A percentile compares a stretch with the other conserved stretches of the same genome.
Evolutionary conservation across 2,113 vertebrate species (phyloP).

Genomic region (Podarcis muralis): DNA sequence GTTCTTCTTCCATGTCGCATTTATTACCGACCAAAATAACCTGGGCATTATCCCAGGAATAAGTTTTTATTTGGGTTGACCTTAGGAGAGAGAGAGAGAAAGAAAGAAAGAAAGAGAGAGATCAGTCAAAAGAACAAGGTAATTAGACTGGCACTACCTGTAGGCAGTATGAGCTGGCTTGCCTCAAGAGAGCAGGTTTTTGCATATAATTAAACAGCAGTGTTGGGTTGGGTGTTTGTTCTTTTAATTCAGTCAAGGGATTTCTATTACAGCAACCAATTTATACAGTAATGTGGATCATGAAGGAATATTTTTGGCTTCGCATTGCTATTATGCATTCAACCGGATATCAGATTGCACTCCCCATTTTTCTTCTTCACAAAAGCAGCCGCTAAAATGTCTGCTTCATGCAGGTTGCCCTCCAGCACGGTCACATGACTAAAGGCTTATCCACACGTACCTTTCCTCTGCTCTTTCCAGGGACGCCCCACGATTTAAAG

Average conservation of each 20-base stretch:
- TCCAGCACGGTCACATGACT: neutral
- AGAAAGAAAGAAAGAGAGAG: slow-evolving; percentile 23
- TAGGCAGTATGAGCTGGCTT: neutral
- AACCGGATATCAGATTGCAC: neutral
- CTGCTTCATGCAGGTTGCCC: neutral
- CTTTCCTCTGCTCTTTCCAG: no score
- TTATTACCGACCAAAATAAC: slow-evolving; percentile 96
- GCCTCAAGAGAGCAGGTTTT: neutral
- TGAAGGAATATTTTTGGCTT: neutral
- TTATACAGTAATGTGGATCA: neutral
- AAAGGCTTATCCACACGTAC: neutral
- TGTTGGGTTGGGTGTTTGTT: neutral
- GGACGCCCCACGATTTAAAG: no score
- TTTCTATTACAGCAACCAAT: neutral
- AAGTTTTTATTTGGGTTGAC: slow-evolving; percentile 99
- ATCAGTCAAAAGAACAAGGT: slow-evolving; percentile 42
- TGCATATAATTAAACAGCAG: neutral
- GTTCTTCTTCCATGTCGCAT: slow-evolving; percentile 97
- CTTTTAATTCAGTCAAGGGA: neutral
- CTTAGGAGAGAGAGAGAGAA: slow-evolving; percentile 71
- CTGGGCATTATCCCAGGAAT: slow-evolving; percentile 98
- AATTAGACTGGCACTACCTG: neutral
- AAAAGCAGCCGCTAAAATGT: neutral
- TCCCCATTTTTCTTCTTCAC: neutral
- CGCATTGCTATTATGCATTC: neutral